Conservation (phyloP, 2,113 vertebrate genomes). For the Ophiodon elongatus region DNA sequence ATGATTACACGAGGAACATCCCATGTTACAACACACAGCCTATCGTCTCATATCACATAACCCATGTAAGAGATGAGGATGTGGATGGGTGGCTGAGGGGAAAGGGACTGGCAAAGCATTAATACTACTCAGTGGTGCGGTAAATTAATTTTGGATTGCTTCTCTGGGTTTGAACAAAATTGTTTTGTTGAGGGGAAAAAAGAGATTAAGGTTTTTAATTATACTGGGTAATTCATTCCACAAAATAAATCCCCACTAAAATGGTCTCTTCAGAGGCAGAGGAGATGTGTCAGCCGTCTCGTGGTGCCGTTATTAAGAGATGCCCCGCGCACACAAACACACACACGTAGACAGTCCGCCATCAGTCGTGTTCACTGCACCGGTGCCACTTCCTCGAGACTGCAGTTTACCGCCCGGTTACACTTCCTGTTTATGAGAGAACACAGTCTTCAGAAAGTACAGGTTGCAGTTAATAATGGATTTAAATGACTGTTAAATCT, state of each 20-base stretch:
- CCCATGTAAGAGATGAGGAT: conserved; percentile 64
- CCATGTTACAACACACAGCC: conserved; percentile 73
- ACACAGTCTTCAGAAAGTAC: conserved; percentile 28
- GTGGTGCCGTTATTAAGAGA: conserved; percentile 70
- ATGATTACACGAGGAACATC: conserved; percentile 78
- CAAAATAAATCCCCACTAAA: conserved; percentile 83
- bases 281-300: conserved; percentile 67
- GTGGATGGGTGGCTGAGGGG: conserved; percentile 30
- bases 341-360: neutral
- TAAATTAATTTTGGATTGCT: conserved; percentile 88
- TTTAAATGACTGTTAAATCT: conserved; percentile 41
- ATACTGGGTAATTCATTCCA: conserved; percentile 84
- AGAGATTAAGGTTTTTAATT: conserved; percentile 86
- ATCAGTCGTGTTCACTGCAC: conserved; percentile 59
- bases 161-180: conserved; percentile 84
- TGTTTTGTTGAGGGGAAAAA: conserved; percentile 85
- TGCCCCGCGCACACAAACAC: conserved; percentile 26
- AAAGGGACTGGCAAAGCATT: conserved; percentile 74
- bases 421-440: conserved; percentile 48
- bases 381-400: conserved; percentile 36
- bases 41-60: conserved; percentile 69
- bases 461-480: conserved; percentile 21
- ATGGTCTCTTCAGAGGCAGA: conserved; percentile 74
- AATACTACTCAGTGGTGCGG: conserved; percentile 85
- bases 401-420: conserved; percentile 51